Conservation (phyloP, 2,888 invertebrate genomes). For the Cataglyphis cursor region DNA sequence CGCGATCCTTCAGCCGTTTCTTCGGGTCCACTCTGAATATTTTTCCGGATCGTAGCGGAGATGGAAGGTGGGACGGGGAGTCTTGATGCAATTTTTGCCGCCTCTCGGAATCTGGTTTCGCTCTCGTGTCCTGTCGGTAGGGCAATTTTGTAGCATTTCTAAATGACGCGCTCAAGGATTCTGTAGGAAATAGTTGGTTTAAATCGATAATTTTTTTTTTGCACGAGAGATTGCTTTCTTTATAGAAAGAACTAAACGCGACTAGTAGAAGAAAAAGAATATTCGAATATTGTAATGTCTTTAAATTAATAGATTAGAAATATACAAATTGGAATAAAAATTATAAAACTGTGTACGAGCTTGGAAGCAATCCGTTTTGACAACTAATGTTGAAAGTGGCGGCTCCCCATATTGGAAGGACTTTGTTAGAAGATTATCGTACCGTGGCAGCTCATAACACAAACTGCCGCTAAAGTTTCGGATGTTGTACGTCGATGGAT, state of each 20-base stretch:
- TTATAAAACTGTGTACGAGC: background rate
- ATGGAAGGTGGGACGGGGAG: slow-evolving; percentile 47
- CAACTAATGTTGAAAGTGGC: slow-evolving; percentile 51
- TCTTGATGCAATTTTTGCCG: slow-evolving; percentile 75
- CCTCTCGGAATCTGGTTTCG: slow-evolving; percentile 67
- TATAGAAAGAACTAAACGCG: background rate
- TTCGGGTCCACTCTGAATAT: slow-evolving; percentile 72
- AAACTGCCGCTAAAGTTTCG: slow-evolving; percentile 70
- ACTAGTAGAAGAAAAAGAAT: background rate
- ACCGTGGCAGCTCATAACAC: slow-evolving; percentile 62
- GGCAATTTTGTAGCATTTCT: slow-evolving; percentile 65
- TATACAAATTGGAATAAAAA: background rate
- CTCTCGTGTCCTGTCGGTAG: slow-evolving; percentile 55
- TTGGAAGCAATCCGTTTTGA: slow-evolving; percentile 30
- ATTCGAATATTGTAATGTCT: background rate
- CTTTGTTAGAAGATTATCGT: slow-evolving; percentile 60
- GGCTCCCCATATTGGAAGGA: slow-evolving; percentile 34
- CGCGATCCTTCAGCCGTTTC: slow-evolving; percentile 18
- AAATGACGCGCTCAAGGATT: slow-evolving; percentile 46
- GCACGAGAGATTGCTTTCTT: background rate
- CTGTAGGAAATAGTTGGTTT: slow-evolving; percentile 65
- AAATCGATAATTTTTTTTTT: slow-evolving; percentile 45
- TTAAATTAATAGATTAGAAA: background rate
- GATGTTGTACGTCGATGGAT: slow-evolving; percentile 62
- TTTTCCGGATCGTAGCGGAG: slow-evolving; percentile 60